phyloP scores from a whole-genome alignment of 2,113 vertebrate species.

The Sterrhoptilus dennistouni region DNA sequence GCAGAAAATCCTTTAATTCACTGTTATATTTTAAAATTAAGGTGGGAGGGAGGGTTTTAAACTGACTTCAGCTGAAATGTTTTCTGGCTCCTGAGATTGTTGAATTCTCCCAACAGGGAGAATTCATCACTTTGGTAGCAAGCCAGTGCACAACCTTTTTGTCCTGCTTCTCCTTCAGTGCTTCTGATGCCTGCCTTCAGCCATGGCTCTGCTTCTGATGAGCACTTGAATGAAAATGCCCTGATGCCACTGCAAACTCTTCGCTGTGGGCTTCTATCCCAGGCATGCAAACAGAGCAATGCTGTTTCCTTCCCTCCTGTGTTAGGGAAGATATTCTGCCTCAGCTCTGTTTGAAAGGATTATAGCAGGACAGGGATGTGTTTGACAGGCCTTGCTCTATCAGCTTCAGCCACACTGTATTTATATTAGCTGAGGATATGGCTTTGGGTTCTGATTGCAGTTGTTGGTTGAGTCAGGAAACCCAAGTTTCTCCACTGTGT shows the following conservation, averaged over 20 bases:
- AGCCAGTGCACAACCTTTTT: not conserved
- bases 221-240: not conserved
- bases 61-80: not conserved
- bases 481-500: not conserved
- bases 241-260: not conserved
- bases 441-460: slow-evolving; percentile 28
- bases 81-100: not conserved
- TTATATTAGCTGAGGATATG: slow-evolving; percentile 30
- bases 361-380: not conserved
- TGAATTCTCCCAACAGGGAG: not conserved
- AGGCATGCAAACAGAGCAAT: not conserved
- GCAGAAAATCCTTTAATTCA: not conserved
- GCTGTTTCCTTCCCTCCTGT: not conserved
- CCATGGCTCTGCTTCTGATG: not conserved
- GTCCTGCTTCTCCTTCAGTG: not conserved
- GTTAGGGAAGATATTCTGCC: not conserved
- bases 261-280: not conserved
- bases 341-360: not conserved
- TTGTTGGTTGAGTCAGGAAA: slow-evolving; percentile 4
- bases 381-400: not conserved
- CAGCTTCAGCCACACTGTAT: not conserved
- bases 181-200: not conserved
- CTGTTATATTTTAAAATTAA: not conserved
- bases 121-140: not conserved
- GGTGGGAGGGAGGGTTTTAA: not conserved